Evolutionary conservation across 2,113 vertebrate genomes (phyloP), one percentile per base, ranked within the genome.

Genomic region (Thunnus maccoyii): DNA sequence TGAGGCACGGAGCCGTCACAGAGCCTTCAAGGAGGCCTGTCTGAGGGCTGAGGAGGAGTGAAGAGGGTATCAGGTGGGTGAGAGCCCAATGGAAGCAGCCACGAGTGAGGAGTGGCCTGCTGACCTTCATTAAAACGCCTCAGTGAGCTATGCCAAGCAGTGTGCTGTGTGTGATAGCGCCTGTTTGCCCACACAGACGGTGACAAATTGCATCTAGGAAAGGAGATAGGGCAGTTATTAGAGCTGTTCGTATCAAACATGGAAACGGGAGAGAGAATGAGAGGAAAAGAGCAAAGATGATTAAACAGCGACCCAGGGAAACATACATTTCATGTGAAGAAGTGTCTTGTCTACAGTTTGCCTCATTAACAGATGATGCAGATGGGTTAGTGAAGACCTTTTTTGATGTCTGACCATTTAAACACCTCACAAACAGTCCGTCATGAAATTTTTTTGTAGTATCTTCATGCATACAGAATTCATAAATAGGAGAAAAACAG

Each of bases 41-140:
- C 67, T 47, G 72, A 56, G 22, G 36, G 55, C 18, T 55, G 72
- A 74, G 82, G 27, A 75, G 64, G 61, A 62, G 76, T 32, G 65
- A 66, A 69, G 77, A 72, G 58, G 76, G 82, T 85, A 73, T 76
- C 82, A 44, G 88, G 69, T 69, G 70, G 61, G 72, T 55, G 50
- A 64, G 47, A 66, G 71, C 76, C 46, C 86, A 30, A 63, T 83
- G 80, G 73, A 89, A 62, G 80, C 44, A 54, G 60, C 64, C 48
- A 50, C 5, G 25, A 83, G 73, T 72, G 63, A 51, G 25, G 27
- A 76, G 74, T 65, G 84, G 69, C 88, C 81, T 52, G 2, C 67
- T 89, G 89, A 93, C 92, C 92, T 94, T 93, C 89, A 93, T 93
- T 93, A 93, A 83, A 27, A 8, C n/a, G 76, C 74, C 76, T 86